Evolutionary conservation across 2,888 invertebrate species (phyloP), one percentile per base, ranked within the genome.

Genomic region (Camptogramma bilineatum): DNA sequence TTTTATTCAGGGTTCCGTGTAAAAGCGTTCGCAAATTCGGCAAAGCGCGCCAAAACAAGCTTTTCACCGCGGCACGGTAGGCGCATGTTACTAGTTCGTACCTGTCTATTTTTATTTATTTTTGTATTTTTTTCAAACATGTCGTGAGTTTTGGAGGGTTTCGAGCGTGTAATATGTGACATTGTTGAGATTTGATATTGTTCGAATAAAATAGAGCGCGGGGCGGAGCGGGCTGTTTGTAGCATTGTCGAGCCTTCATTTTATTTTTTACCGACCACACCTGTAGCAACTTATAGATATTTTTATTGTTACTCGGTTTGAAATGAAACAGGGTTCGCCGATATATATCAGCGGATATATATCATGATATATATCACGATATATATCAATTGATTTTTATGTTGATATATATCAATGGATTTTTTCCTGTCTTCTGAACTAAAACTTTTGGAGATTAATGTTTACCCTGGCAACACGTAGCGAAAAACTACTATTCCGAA

Each of bases 1-100:
- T 82, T 76, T 85, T 83, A 85, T 85, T 83, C 81, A 84, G 73
- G 65, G 68, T 70, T 65, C 73, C 72, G 74, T 73, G 75, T 76
- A 78, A 79, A 81, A 81, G 77, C 78, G 70, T 69, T 73, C 74
- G 71, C 69, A 73, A 78, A 77, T 75, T 76, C 70, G 54, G 54
- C 59, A 70, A 70, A 77, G 57, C 50, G 51, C 52, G 64, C 55
- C 46, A 54, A 77, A 75, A 76, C 68, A 74, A 71, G 73, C 72
- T 76, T 73, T 76, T 71, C 60, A 73, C 73, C 73, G 71, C 74
- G 71, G 65, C 61, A 56, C 76, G 77, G 75, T 76, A 74, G 76
- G 78, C 81, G 75, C 70, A 74, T 78, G 81, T 77, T 76, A 73
- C 66, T 63, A 66, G 69, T 62, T 67, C 71, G 62, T 64, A 72